Evolutionary conservation across 2,113 vertebrate species (phyloP).

Genomic region (Numenius arquata): DNA sequence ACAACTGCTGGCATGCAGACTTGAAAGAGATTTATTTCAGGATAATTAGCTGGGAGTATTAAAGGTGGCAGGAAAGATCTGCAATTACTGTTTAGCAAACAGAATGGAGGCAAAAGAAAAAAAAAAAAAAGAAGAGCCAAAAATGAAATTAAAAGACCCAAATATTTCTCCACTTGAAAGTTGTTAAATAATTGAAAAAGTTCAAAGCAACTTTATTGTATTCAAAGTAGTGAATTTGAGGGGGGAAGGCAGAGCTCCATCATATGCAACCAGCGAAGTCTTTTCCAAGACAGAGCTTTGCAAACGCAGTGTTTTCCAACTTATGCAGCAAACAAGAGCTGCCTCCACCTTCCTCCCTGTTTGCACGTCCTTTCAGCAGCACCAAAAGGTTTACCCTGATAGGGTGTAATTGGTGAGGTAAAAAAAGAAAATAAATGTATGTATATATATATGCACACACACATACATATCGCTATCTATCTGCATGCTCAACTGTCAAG

Average conservation of each 20-base stretch:
- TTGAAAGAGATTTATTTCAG: conserved; percentile 89
- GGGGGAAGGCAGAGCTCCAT: not conserved
- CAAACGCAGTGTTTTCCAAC: not conserved
- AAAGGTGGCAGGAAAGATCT: conserved; percentile 82
- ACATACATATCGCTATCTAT: no score
- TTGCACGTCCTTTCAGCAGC: not conserved
- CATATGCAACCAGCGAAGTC: not conserved
- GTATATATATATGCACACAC: fast-evolving
- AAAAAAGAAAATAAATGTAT: not conserved
- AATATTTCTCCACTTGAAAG: conserved; percentile 70
- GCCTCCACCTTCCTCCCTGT: not conserved
- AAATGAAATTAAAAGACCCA: conserved; percentile 63
- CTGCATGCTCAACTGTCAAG: not conserved
- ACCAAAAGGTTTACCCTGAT: not conserved
- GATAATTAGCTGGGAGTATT: conserved; percentile 88
- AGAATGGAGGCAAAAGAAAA: conserved; percentile 64
- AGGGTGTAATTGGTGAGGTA: not conserved
- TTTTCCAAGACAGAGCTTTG: not conserved
- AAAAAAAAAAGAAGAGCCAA: not conserved
- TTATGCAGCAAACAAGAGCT: not conserved
- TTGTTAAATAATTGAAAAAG: conserved; percentile 67
- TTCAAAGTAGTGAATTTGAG: conserved; percentile 17
- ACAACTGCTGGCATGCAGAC: conserved; percentile 85
- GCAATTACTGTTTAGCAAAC: conserved; percentile 86
- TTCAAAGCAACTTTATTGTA: conserved; percentile 67